These are phyloP conservation scores for Emesis castigata DNA, from an alignment of 2,888 invertebrate species.

Conservation along the genomic window DNA sequence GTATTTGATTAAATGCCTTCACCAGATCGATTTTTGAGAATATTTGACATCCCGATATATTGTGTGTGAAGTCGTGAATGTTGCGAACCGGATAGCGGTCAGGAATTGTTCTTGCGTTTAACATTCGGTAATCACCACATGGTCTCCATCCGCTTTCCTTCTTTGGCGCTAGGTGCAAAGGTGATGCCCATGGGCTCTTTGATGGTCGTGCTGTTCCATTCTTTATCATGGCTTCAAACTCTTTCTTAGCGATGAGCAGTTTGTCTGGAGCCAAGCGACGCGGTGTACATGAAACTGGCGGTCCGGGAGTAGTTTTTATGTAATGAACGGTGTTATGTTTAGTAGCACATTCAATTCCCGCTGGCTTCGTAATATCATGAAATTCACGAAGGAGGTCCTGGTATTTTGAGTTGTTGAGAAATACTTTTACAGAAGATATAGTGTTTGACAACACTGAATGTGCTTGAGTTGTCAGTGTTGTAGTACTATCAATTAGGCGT, in stretches of 20 bases:
- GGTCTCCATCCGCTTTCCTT: constrained; percentile 48
- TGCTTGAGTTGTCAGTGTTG: constrained; percentile 16
- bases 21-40: constrained; percentile 11
- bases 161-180: constrained; percentile 41
- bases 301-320: constrained; percentile 43
- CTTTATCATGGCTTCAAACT: constrained; percentile 3
- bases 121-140: constrained; percentile 72
- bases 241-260: neutral
- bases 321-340: neutral
- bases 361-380: neutral
- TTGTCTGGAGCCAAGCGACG: constrained; percentile 44
- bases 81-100: constrained; percentile 70
- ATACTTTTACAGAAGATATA: neutral
- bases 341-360: neutral
- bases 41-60: neutral
- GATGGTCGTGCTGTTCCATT: constrained; percentile 36
- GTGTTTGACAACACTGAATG: neutral
- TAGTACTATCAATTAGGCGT: constrained; percentile 36
- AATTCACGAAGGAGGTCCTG: neutral
- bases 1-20: constrained; percentile 76
- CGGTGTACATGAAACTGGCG: constrained; percentile 33
- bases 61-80: constrained; percentile 44
- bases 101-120: constrained; percentile 68
- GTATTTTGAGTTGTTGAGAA: neutral
- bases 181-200: constrained; percentile 41